Base-by-base conservation (phyloP, 2,797 vertebrate species). In the Aplochiton taeniatus region DNA sequence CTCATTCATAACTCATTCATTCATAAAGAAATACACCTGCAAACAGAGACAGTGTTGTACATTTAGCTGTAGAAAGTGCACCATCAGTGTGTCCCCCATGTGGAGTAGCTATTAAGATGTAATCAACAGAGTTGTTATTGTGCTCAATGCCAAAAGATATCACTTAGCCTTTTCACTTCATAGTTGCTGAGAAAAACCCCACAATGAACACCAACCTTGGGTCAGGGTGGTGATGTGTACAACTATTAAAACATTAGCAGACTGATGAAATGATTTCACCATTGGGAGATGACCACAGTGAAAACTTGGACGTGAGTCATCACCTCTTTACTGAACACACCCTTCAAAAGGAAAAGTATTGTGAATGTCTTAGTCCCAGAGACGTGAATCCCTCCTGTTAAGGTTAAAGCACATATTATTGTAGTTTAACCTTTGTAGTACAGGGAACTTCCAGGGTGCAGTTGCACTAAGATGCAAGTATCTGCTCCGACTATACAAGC, bases 91-190 rank as follows among this genome's bases (percentile, higher is more conserved):
- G 6, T 31, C 47, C 46, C 56, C 17, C 44, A 42, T 7, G 44
- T 16, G 14, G 16, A 46, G 50, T 20, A 20, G 50, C 50, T 62
- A 63, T 65, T 74, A 76, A 61, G 47, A 56, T 52, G 57, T 65
- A 73, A 66, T 68, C 48, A 74, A 31, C 3, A 16, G 41, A 45
- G 46, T 70, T 76, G 66, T 62, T 73, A 73, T 73, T 66, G 65
- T 69, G 65, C 61, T 59, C 60, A 71, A 68, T 69, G 71, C 69
- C 66, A 66, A 69, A 53, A 69, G 58, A 79, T 71, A 74, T 69
- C 77, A 66, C 31, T 73, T 70, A 72, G 49, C 49, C 49, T 66
- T 53, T 43, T 58, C 43, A 31, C 49, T 19, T 60, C 56, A 31
- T 58, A 61, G 61, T 61, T 65, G 54, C 14, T n/a, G 8, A 20